These are phyloP conservation scores for Charadrius vociferus DNA, from an alignment of 2,113 vertebrate species.

Conservation along the genomic window DNA sequence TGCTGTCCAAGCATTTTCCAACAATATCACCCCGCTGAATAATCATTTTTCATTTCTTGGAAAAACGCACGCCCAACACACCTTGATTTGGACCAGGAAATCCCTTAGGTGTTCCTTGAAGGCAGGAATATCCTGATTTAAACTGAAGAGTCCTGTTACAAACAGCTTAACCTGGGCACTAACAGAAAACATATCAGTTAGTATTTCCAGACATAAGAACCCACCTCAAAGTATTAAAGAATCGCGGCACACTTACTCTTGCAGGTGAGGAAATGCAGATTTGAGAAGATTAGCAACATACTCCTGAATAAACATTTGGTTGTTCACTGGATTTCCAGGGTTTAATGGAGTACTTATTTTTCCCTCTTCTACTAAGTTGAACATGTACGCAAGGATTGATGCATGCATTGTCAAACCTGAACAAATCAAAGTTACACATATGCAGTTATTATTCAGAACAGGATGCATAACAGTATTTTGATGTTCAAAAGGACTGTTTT, in stretches of 20 bases:
- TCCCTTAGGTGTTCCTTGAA: constrained; percentile 98
- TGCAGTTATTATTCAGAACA: neutral
- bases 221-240: neutral
- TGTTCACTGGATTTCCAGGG: constrained; percentile 87
- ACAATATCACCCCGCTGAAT: accelerated
- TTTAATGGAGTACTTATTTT: constrained; percentile 92
- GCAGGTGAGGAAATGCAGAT: constrained; percentile 96
- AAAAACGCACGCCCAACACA: constrained; percentile 23
- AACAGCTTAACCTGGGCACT: constrained; percentile 99
- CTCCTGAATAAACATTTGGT: constrained; percentile 97
- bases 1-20: neutral
- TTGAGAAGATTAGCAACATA: constrained; percentile 98
- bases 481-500: neutral
- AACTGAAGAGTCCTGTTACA: constrained; percentile 97
- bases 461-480: accelerated
- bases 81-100: constrained; percentile 99
- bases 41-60: accelerated
- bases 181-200: constrained; percentile 40
- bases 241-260: constrained; percentile 84
- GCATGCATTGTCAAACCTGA: constrained; percentile 98
- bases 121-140: constrained; percentile 99
- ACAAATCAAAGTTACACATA: neutral
- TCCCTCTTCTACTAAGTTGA: constrained; percentile 98
- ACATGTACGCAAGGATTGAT: constrained; percentile 99
- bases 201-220: neutral